phyloP scores from a whole-genome alignment of 30 jellyfish, hydroid and myxozoan genomes.

The Aurelia sp. region DNA sequence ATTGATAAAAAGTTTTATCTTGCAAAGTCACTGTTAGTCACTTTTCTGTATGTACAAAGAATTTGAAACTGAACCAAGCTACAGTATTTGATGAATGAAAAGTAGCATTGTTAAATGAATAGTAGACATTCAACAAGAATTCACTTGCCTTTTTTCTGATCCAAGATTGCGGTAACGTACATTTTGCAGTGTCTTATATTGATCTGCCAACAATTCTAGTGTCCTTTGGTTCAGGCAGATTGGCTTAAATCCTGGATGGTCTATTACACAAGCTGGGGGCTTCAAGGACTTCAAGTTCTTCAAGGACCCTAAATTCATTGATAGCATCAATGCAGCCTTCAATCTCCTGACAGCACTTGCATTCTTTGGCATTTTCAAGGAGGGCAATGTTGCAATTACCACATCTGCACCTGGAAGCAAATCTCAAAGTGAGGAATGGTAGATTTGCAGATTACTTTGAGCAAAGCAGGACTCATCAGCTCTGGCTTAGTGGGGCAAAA shows the following conservation, averaged over 20 bases:
- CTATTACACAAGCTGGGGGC: slow-evolving; percentile 28
- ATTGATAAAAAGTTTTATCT: too few species aligned
- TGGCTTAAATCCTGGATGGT: slow-evolving; percentile 16
- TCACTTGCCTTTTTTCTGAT: too few species aligned
- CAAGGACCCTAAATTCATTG: slow-evolving; percentile 9
- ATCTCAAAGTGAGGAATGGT: too few species aligned
- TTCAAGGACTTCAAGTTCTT: slow-evolving; percentile 18
- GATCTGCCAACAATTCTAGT: slow-evolving; percentile 25
- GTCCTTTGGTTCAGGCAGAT: slow-evolving; percentile 32
- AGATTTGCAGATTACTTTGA: too few species aligned
- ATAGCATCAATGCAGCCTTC: slow-evolving; percentile 10
- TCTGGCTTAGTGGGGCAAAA: too few species aligned
- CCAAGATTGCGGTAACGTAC: slow-evolving; percentile 1
- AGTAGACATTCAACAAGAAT: too few species aligned
- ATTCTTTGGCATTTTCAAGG: slow-evolving; percentile 33
- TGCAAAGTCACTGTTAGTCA: too few species aligned
- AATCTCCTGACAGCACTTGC: slow-evolving; percentile 11
- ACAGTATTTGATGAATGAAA: too few species aligned
- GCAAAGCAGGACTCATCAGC: too few species aligned
- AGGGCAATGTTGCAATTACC: slow-evolving; percentile 16
- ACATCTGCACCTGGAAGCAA: slow-evolving; percentile 30
- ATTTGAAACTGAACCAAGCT: too few species aligned
- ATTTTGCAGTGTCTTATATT: slow-evolving; percentile 6
- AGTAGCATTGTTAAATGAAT: too few species aligned
- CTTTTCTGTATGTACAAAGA: too few species aligned